Base-by-base conservation (phyloP, 1,140 invertebrate genomes). In the Stenopsyche tienmushanensis region DNA sequence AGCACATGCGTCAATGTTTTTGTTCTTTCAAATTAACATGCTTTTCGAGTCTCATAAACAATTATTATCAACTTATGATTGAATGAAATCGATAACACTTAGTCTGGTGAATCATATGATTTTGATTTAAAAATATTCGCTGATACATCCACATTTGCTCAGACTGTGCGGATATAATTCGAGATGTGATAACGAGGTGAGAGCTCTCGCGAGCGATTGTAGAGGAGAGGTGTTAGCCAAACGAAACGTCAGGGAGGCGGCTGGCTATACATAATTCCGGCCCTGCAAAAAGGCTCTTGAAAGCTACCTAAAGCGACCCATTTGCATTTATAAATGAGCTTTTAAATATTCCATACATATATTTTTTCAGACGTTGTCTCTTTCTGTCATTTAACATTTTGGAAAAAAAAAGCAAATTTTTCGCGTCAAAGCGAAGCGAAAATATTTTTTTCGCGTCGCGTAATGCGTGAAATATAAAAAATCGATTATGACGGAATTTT, bases 321-420 rank as follows among this genome's bases (percentile, higher is more conserved):
- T 69, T 69, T 69, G 67, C 67, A 69, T 69, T 65, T 65, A 69
- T 69, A 69, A 69, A 66, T 69, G 67, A 69, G 67, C 23, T 42
- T 47, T 57, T 66, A 67, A 67, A 64, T 67, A 63, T 67, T 67
- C 52, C 44, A 67, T 58, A 53, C 53, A 15, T 29, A 26, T 13
- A 45, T 64, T 45, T 64, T 39, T 64, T 34, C 29, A 34, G 29
- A 7, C 29, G 5, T 50, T 20, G 23, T 8, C 3, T 34, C 29
- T 34, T 34, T 34, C 13, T 34, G 5, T 34, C 29, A 34, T 7
- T 34, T 34, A 34, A 34, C 29, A 34, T 34, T 34, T 7, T 34
- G 13, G 5, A 34, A 34, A 34, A 34, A 34, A 5, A 34, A n/a
- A n/a, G n/a, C n/a, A n/a, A n/a, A n/a, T n/a, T n/a, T n/a, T n/a